Conservation (phyloP, 2,113 vertebrate genomes). For the Muntiacus reevesi region DNA sequence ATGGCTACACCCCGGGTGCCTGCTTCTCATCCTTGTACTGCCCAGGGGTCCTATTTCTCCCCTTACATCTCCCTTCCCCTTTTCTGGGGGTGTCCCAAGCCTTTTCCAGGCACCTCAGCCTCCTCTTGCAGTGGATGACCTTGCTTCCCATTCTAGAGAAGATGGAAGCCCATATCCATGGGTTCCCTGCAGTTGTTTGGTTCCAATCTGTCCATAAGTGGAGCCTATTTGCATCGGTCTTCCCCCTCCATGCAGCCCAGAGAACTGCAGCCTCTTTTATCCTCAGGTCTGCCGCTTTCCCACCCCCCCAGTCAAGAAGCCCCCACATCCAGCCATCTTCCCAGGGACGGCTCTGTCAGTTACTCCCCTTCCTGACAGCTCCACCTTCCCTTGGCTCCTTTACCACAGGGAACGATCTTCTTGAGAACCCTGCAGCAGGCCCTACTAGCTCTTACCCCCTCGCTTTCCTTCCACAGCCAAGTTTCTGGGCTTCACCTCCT, state of each 20-base stretch:
- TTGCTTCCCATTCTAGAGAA: not conserved
- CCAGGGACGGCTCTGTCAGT: not conserved
- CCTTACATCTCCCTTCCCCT: not conserved
- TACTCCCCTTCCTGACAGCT: not conserved
- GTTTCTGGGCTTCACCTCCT: not conserved
- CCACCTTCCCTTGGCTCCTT: not conserved
- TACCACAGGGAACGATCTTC: not conserved
- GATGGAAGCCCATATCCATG: not conserved
- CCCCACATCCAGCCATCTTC: not conserved
- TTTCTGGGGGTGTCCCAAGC: not conserved
- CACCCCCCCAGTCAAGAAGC: not conserved
- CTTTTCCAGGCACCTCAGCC: not conserved
- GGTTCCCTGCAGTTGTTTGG: not conserved
- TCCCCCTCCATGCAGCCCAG: not conserved
- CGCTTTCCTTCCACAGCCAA: not conserved
- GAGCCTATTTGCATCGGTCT: not conserved
- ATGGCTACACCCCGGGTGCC: not conserved
- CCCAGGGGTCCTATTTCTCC: not conserved
- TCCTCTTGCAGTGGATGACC: not conserved
- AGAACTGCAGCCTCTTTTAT: not conserved
- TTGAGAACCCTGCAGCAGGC: not conserved
- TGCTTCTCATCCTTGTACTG: not conserved
- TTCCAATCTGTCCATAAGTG: not conserved
- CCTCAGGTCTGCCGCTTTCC: not conserved
- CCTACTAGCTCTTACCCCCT: not conserved